A percentile compares a stretch with the other conserved stretches of the same genome.
Evolutionary conservation across 2,113 vertebrate genomes (phyloP).

Genomic region (Ginglymostoma cirratum): DNA sequence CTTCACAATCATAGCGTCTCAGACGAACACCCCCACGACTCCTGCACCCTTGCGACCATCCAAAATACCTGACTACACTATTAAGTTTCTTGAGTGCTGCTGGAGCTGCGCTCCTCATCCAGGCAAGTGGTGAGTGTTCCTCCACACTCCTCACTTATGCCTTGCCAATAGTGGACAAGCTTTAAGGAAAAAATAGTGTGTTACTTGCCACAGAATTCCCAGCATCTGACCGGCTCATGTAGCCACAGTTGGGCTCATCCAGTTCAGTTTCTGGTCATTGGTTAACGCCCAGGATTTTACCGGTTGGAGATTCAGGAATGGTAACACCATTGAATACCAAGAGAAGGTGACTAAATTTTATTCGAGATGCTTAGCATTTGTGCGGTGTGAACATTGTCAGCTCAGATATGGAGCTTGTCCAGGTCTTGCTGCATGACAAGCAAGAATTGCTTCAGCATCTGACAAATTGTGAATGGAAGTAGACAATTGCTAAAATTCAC

Average conservation of each 20-base stretch:
- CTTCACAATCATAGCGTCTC: background rate
- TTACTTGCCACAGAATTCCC: background rate
- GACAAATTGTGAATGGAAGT: background rate
- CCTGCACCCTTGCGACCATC: background rate
- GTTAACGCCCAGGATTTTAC: background rate
- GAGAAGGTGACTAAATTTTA: background rate
- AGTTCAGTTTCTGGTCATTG: background rate
- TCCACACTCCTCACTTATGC: background rate
- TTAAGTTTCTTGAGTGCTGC: background rate
- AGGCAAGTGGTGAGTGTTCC: background rate
- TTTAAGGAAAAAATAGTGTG: background rate
- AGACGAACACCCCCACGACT: background rate
- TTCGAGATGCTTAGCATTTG: background rate
- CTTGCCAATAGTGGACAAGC: background rate
- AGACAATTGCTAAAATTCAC: background rate
- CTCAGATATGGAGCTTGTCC: background rate
- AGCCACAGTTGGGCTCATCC: background rate
- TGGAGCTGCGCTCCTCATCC: background rate
- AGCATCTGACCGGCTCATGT: background rate
- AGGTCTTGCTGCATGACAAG: background rate
- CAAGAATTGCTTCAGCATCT: background rate
- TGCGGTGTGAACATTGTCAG: no score
- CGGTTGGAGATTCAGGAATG: background rate
- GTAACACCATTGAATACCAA: background rate
- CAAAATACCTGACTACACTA: background rate